Percentiles rank a stretch among this genome's conserved stretches.
Conservation (phyloP, 2,113 vertebrate genomes). For the Crotalus helleri region DNA sequence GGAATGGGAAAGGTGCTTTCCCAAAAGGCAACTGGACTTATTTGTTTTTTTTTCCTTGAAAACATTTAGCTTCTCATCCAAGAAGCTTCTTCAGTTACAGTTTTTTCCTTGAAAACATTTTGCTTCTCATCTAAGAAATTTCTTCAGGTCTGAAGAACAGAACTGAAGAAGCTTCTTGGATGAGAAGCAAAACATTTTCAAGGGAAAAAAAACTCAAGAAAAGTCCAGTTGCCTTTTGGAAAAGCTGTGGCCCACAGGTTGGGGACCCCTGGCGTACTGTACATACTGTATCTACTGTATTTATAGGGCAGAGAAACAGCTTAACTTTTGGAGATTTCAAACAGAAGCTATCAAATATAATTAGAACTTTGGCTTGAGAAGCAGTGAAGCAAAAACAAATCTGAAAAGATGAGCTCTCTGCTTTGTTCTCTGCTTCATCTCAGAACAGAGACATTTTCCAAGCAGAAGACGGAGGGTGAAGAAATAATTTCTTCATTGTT, state of each 20-base stretch:
- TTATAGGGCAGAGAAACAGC: conserved; percentile 50
- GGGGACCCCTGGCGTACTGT: not conserved
- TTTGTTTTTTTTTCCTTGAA: not conserved
- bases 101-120: too few species aligned
- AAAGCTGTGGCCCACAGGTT: too few species aligned
- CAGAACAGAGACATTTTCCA: conserved; percentile 37
- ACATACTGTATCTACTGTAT: not conserved
- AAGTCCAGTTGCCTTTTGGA: too few species aligned
- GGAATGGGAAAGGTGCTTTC: not conserved
- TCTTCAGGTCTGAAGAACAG: too few species aligned
- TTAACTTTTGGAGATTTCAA: conserved; percentile 50
- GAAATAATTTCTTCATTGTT: conserved; percentile 34
- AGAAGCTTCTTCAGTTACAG: too few species aligned
- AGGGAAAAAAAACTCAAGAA: too few species aligned
- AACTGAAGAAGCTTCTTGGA: too few species aligned
- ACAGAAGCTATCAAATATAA: conserved; percentile 57
- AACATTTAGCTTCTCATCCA: too few species aligned
- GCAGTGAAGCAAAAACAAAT: conserved; percentile 41
- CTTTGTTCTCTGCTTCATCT: conserved; percentile 51
- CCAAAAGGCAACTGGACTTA: not conserved
- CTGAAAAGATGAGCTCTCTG: conserved; percentile 54
- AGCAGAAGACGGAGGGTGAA: conserved; percentile 38
- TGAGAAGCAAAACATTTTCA: too few species aligned
- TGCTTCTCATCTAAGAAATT: too few species aligned
- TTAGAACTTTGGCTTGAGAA: conserved; percentile 45